Evolutionary conservation across 2,888 invertebrate genomes (phyloP).

Genomic region (Tetanocera ferruginea): DNA sequence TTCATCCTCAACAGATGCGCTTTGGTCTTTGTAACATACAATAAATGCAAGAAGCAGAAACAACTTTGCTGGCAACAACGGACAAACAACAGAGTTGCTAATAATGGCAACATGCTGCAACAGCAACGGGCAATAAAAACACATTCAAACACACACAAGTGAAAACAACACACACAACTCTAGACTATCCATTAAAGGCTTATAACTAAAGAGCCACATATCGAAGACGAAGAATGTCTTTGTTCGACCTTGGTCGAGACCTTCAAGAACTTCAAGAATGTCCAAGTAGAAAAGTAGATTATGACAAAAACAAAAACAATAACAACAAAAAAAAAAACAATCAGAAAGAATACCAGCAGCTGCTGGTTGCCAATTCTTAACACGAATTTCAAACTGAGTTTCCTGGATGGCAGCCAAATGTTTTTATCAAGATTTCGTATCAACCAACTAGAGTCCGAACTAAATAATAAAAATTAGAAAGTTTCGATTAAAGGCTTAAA

Average conservation of each 20-base stretch:
- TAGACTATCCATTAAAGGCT: not conserved
- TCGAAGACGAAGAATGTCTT: slow-evolving; percentile 11
- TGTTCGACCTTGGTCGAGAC: slow-evolving; percentile 35
- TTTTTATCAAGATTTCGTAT: slow-evolving; percentile 3
- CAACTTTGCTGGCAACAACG: slow-evolving; percentile 37
- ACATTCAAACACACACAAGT: too few relatives aligned
- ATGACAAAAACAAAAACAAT: not conserved
- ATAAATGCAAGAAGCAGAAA: slow-evolving; percentile 12
- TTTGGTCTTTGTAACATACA: slow-evolving; percentile 27
- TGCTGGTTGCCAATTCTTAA: not conserved
- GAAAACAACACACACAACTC: too few relatives aligned
- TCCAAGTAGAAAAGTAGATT: not conserved
- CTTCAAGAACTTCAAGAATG: slow-evolving; percentile 7
- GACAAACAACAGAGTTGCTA: slow-evolving; percentile 36
- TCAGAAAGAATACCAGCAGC: not conserved
- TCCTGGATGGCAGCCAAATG: not conserved
- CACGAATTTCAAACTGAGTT: not conserved
- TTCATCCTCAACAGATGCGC: slow-evolving; percentile 52
- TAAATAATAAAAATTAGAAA: too few relatives aligned
- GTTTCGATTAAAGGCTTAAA: too few relatives aligned
- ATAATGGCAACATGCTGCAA: not conserved
- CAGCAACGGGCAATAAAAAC: not conserved
- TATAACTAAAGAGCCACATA: not conserved
- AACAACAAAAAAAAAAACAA: too few relatives aligned
- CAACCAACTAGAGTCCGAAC: too few relatives aligned